Base-by-base conservation (phyloP, 1,140 invertebrate species). In the Drosophila nebulosa region DNA sequence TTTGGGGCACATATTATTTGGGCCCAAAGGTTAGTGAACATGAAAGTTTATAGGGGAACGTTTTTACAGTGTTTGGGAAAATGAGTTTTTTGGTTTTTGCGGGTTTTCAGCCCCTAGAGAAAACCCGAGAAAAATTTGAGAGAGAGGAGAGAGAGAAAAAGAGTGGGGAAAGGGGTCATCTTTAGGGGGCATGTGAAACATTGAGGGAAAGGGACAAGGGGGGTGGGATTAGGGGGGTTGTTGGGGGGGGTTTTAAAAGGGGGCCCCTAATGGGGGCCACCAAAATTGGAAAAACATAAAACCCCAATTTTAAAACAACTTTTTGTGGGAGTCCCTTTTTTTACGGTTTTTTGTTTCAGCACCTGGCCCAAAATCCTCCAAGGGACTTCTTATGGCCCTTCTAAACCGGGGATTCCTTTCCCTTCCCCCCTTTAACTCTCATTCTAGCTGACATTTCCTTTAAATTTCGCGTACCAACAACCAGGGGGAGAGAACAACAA, bases 1-100 rank as follows among this genome's bases (percentile, higher is more conserved):
- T 83, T 81, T 81, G n/a, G 79, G 78, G 79, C 79, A 46, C 39
- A 81, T n/a, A n/a, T n/a, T 81, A 81, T 81, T 81, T 81, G 79
- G n/a, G n/a, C n/a, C 74, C 78, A 81, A 69, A 78, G 79, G 81
- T 81, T 81, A 81, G 78, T 81, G 79, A 81, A 81, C 78, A 81
- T 81, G 78, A 81, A 81, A 81, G 79, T 81, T 81, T 78, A 81
- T 81, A 81, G n/a, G 79, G 79, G 74, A 63, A 69, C 78, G 73
- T n/a, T 81, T 78, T 81, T 78, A 81, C 74, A 46, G 39, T 81
- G 78, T 81, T 81, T 81, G n/a, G 79, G 78, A 78, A 81, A 78
- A 81, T 81, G 79, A 81, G 79, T 81, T 81, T 81, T 81, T 81
- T 70, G 74, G 78, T 78, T 78, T 75, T 81, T 78, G 69, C 63